These are phyloP conservation scores for Trissolcus japonicus DNA, from an alignment of 2,888 invertebrate genomes.

Conservation along the genomic window DNA sequence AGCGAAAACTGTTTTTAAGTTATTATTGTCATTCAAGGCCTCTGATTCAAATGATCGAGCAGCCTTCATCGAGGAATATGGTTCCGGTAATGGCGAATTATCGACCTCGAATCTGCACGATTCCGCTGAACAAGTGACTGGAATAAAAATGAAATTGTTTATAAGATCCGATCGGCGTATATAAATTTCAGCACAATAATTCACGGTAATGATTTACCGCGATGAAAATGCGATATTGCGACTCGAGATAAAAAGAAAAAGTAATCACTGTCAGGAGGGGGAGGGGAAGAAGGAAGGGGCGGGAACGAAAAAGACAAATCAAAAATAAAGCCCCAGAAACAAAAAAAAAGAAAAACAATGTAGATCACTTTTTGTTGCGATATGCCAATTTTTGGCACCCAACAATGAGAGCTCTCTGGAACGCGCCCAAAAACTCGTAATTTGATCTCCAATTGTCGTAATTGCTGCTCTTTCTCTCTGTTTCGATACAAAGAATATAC, in stretches of 20 bases:
- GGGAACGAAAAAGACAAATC: neutral
- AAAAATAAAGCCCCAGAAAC: slow-evolving; percentile 3
- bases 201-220: slow-evolving; percentile 37
- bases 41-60: slow-evolving; percentile 59
- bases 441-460: slow-evolving; percentile 19
- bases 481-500: slow-evolving; percentile 36
- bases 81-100: slow-evolving; percentile 71
- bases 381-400: slow-evolving; percentile 21
- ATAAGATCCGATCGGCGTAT: slow-evolving; percentile 49
- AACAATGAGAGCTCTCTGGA: slow-evolving; percentile 30
- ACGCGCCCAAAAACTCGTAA: slow-evolving; percentile 29
- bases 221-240: slow-evolving; percentile 35
- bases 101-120: slow-evolving; percentile 66
- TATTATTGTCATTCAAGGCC: slow-evolving; percentile 59
- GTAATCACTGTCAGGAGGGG: too few species aligned
- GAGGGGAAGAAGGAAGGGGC: too few species aligned
- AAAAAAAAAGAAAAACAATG: neutral
- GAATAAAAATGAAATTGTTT: slow-evolving; percentile 59
- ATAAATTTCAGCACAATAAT: slow-evolving; percentile 39
- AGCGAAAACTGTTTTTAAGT: slow-evolving; percentile 35
- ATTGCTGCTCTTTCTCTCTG: slow-evolving; percentile 18
- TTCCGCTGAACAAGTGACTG: slow-evolving; percentile 54
- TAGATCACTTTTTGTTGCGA: slow-evolving; percentile 19
- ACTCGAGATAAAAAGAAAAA: slow-evolving; percentile 7
- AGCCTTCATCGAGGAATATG: slow-evolving; percentile 69